Conservation (phyloP, 1,140 invertebrate genomes). For the Dufourea novaeangliae region DNA sequence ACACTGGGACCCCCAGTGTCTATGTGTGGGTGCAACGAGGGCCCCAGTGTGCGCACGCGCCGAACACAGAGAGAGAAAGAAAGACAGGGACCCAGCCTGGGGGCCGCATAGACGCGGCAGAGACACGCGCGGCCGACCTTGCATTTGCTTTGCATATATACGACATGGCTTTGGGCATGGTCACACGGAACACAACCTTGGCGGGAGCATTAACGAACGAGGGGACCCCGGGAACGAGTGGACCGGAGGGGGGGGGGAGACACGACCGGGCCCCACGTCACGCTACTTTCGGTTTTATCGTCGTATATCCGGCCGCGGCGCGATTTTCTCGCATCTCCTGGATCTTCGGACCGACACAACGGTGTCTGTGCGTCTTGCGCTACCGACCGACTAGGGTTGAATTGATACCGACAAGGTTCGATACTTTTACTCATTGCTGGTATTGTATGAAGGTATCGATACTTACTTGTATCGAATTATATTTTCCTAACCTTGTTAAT, state of each 20-base stretch:
- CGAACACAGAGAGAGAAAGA: no score
- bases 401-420: no score
- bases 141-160: slow-evolving; percentile 73
- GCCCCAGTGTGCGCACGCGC: slow-evolving; percentile 13
- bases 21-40: slow-evolving; percentile 28
- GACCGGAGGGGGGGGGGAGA: background rate
- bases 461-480: no score
- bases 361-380: no score
- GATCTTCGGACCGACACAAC: slow-evolving; percentile 18
- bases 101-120: slow-evolving; percentile 44
- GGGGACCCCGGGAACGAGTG: background rate
- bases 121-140: slow-evolving; percentile 71
- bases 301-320: slow-evolving; percentile 60
- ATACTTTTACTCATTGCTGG: no score
- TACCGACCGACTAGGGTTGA: no score
- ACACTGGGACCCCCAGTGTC: slow-evolving; percentile 3
- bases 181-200: slow-evolving; percentile 71
- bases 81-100: background rate
- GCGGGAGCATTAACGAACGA: slow-evolving; percentile 66
- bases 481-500: no score
- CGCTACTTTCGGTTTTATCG: slow-evolving; percentile 72
- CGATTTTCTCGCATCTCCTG: slow-evolving; percentile 56
- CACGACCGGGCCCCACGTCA: slow-evolving; percentile 45
- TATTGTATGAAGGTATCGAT: no score
- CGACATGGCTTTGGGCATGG: slow-evolving; percentile 67